Conservation (phyloP, 2,797 vertebrate genomes). For the Eurystomus glaucurus region DNA sequence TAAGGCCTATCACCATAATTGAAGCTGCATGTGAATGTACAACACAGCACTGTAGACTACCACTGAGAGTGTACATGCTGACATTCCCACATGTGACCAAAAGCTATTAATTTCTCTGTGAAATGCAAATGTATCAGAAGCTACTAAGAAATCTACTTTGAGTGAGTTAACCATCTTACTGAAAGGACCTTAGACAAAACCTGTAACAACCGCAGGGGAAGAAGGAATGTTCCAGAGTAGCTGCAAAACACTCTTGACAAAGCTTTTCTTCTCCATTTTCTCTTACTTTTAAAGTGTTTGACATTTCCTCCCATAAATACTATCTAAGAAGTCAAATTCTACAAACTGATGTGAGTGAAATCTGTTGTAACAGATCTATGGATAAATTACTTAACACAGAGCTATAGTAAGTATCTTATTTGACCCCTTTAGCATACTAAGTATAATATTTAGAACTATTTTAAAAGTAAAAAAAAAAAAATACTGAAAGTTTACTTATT, state of each 20-base stretch:
- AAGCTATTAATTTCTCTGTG: accelerated
- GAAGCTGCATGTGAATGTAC: neutral
- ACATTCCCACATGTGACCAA: neutral
- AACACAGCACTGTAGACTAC: neutral
- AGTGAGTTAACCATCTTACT: neutral
- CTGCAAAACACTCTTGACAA: neutral
- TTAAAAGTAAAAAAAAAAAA: neutral
- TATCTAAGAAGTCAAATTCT: neutral
- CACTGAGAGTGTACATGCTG: neutral
- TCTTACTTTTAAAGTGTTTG: neutral
- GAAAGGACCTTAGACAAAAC: neutral
- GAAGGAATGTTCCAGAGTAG: neutral
- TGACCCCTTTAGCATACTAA: neutral
- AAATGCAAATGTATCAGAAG: neutral
- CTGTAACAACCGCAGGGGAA: neutral
- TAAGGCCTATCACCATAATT: neutral
- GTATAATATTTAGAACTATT: neutral
- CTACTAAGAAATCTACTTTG: neutral
- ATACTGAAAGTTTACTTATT: neutral
- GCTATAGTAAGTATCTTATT: neutral
- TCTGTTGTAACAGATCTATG: neutral
- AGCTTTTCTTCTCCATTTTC: neutral
- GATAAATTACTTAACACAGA: neutral
- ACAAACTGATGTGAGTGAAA: neutral
- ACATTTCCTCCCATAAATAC: neutral